Conservation (phyloP, 2,797 vertebrate genomes). For the Spheniscus humboldti region DNA sequence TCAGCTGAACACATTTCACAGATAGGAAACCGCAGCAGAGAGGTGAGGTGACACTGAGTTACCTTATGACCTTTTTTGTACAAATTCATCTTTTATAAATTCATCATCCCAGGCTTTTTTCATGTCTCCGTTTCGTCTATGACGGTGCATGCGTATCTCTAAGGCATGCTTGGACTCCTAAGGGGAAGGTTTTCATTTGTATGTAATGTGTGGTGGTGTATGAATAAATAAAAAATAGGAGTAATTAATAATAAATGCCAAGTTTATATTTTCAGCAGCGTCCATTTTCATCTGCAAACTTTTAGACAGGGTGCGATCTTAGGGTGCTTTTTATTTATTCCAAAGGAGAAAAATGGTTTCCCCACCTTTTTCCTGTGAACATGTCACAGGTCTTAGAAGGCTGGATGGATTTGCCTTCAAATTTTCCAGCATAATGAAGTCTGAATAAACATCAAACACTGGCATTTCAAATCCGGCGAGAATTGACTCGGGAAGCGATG, state of each 20-base stretch:
- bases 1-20: not conserved
- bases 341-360: not conserved
- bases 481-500: not conserved
- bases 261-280: not conserved
- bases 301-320: not conserved
- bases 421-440: not conserved
- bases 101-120: not conserved
- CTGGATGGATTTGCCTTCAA: not conserved
- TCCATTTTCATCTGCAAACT: not conserved
- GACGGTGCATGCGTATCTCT: accelerated
- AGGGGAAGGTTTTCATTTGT: not conserved
- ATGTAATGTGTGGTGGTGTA: not conserved
- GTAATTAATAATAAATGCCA: not conserved
- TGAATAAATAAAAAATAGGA: not conserved
- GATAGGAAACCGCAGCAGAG: not conserved
- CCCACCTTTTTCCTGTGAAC: not conserved
- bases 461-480: not conserved
- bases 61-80: not conserved
- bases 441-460: not conserved
- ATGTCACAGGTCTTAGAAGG: not conserved
- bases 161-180: not conserved
- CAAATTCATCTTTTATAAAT: not conserved
- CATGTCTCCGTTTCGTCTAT: accelerated
- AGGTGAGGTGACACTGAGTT: not conserved
- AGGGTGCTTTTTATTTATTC: not conserved